These are phyloP conservation scores for Azorinus chamasolen DNA, from an alignment of 2,888 invertebrate genomes.

Conservation along the genomic window DNA sequence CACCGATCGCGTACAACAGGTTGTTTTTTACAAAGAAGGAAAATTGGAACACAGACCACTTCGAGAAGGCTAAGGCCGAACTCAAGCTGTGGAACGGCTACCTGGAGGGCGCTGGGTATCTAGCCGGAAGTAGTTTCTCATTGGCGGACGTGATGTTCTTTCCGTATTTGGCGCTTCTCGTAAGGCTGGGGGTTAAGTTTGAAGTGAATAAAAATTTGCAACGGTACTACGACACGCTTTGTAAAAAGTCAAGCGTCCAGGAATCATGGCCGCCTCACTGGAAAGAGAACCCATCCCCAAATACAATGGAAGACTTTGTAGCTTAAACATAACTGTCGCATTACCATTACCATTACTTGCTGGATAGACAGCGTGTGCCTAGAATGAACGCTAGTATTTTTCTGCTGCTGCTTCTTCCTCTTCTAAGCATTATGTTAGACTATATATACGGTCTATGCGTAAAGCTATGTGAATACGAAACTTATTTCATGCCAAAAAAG, in stretches of 20 bases:
- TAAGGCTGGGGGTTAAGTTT: conserved; percentile 61
- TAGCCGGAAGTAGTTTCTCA: conserved; percentile 38
- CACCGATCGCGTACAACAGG: conserved; percentile 15
- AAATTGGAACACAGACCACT: conserved; percentile 27
- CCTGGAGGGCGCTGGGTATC: conserved; percentile 12
- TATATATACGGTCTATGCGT: too few relatives aligned
- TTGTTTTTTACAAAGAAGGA: conserved; percentile 25
- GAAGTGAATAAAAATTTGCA: conserved; percentile 53
- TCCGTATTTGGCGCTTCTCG: conserved; percentile 27
- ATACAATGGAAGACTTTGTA: background rate
- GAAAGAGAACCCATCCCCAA: conserved; percentile 47
- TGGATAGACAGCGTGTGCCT: too few relatives aligned
- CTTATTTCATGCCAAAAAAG: too few relatives aligned
- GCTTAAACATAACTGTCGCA: too few relatives aligned
- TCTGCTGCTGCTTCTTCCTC: too few relatives aligned
- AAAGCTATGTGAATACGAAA: too few relatives aligned
- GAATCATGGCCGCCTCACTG: conserved; percentile 79
- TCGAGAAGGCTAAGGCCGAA: conserved; percentile 22
- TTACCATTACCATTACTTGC: too few relatives aligned
- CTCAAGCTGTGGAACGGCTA: conserved; percentile 24
- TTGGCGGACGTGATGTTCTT: conserved; percentile 47
- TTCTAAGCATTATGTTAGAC: too few relatives aligned
- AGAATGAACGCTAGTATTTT: too few relatives aligned
- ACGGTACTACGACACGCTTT: conserved; percentile 65
- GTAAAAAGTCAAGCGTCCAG: conserved; percentile 63